Evolutionary conservation across 2,113 vertebrate species (phyloP).

Genomic region (Butastur rufipennis): DNA sequence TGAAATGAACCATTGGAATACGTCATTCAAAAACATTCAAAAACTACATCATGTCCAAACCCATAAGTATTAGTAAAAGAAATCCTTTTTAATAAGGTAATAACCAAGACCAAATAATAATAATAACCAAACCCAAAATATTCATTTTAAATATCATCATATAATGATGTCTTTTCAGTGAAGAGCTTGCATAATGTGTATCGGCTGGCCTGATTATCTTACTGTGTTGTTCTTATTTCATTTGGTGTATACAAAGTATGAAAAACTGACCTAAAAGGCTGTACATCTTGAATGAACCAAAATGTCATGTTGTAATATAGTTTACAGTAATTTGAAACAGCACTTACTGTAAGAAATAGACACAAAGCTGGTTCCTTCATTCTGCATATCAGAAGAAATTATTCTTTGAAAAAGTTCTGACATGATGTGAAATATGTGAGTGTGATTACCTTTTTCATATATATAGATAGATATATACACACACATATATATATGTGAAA

Average conservation of each 20-base stretch:
- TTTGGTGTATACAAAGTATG: neutral
- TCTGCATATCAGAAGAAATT: neutral
- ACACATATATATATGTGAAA: neutral
- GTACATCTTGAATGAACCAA: neutral
- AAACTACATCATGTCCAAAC: neutral
- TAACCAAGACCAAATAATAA: neutral
- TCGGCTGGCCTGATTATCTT: neutral
- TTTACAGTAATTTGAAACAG: neutral
- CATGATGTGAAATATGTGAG: accelerated
- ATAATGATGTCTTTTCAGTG: neutral
- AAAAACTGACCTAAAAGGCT: neutral
- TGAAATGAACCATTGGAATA: neutral
- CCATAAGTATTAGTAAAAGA: neutral
- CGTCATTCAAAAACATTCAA: neutral
- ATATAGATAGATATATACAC: neutral
- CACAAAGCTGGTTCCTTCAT: neutral
- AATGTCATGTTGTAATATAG: neutral
- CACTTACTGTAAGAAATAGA: neutral
- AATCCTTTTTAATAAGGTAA: neutral
- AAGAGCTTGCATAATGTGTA: neutral
- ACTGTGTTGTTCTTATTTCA: neutral
- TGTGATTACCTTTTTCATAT: neutral
- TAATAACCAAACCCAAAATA: neutral
- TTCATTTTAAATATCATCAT: neutral
- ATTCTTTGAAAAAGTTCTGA: neutral